A percentile compares a stretch with the other conserved stretches of the same genome.
Evolutionary conservation across 2,797 vertebrate species (phyloP).

Genomic region (Cheirogaleus major): DNA sequence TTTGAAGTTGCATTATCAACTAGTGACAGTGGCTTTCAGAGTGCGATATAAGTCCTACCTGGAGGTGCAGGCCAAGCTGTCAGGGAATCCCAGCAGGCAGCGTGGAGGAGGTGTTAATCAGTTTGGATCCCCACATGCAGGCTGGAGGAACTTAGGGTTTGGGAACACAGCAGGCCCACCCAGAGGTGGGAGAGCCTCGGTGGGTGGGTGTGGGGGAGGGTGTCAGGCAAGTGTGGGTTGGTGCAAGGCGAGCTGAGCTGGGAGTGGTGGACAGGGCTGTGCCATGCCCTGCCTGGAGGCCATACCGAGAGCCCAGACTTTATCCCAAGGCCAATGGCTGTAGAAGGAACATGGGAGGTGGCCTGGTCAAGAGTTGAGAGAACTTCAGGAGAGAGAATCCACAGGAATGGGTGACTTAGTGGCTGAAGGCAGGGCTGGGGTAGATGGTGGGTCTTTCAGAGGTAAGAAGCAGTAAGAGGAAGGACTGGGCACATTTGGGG

Average conservation of each 20-base stretch:
- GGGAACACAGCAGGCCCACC: background rate
- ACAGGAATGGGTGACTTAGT: background rate
- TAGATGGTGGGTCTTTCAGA: background rate
- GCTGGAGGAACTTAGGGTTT: background rate
- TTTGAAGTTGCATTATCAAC: background rate
- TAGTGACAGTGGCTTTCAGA: background rate
- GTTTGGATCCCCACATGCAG: background rate
- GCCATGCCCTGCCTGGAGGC: background rate
- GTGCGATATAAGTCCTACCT: background rate
- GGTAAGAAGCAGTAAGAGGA: too few relatives aligned
- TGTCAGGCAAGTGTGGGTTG: background rate
- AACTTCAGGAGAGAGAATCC: background rate
- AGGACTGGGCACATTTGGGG: background rate
- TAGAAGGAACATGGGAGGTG: background rate
- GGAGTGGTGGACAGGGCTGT: background rate
- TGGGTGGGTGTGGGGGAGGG: background rate
- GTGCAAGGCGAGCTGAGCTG: background rate
- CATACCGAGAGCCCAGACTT: background rate
- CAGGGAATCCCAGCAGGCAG: background rate
- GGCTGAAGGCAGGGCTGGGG: background rate
- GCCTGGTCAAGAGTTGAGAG: background rate
- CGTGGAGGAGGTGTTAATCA: background rate
- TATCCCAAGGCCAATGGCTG: background rate
- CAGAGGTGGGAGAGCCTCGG: background rate
- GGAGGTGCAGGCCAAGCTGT: background rate